phyloP scores from a whole-genome alignment of 37 sponge, comb jelly and placozoan species.

The Amphimedon queenslandica region DNA sequence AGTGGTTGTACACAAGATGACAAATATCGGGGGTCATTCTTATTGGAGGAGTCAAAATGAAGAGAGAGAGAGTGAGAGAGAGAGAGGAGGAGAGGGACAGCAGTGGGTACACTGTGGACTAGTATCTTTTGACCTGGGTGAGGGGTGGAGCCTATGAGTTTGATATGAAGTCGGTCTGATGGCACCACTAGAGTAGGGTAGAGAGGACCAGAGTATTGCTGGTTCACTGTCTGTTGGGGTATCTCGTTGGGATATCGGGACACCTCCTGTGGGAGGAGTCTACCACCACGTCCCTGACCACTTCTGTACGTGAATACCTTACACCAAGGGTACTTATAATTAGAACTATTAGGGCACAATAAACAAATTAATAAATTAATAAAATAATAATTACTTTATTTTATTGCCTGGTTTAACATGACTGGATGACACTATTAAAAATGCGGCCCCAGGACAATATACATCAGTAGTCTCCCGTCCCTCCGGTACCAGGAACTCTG shows the following conservation, averaged over 20 bases:
- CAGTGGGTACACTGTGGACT: constrained; percentile 57
- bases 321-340: constrained; percentile 67
- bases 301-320: constrained; percentile 63
- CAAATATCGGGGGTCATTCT: constrained; percentile 7
- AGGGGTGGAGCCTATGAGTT: constrained; percentile 41
- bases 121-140: constrained; percentile 26
- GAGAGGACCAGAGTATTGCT: constrained; percentile 59
- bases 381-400: constrained; percentile 15
- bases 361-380: not conserved
- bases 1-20: constrained; percentile 35
- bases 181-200: constrained; percentile 83
- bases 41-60: not conserved
- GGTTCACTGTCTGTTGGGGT: constrained; percentile 23
- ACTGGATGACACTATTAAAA: constrained; percentile 48
- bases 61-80: constrained; percentile 45
- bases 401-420: constrained; percentile 10
- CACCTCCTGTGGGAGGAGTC: constrained; percentile 81
- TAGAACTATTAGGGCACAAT: constrained; percentile 17
- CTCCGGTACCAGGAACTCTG: constrained; percentile 39
- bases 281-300: constrained; percentile 70
- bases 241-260: constrained; percentile 82
- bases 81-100: constrained; percentile 71
- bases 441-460: constrained; percentile 44
- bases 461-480: constrained; percentile 46
- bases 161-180: constrained; percentile 65